Percentiles rank a stretch among this genome's conserved stretches.
phyloP scores from a whole-genome alignment of 2,888 invertebrate genomes.

The Tipula vernalis region DNA sequence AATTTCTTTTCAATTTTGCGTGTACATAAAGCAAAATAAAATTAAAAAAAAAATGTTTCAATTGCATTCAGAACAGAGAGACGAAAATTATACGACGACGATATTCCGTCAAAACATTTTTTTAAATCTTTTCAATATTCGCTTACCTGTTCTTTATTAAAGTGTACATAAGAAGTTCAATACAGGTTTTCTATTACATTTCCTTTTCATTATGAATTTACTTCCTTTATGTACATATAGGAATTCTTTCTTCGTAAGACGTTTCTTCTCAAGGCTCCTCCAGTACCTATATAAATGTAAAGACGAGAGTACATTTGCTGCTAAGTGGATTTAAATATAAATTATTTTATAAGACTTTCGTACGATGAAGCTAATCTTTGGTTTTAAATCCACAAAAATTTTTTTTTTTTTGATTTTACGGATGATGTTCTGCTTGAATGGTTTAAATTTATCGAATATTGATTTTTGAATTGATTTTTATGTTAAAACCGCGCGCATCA shows the following conservation, averaged over 20 bases:
- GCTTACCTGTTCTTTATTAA: not conserved
- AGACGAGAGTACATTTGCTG: not conserved
- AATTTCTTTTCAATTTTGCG: not conserved
- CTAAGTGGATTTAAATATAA: not conserved
- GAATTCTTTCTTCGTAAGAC: not conserved
- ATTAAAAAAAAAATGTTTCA: not conserved
- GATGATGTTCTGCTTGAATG: not conserved
- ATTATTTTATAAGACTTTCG: not conserved
- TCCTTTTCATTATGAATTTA: not conserved
- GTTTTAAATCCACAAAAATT: not conserved
- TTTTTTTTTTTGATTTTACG: not conserved
- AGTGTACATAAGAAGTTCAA: not conserved
- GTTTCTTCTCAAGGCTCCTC: not conserved
- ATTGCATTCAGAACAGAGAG: not conserved
- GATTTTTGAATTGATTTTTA: not conserved
- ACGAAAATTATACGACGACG: not conserved
- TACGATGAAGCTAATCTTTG: not conserved
- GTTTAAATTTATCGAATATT: not conserved
- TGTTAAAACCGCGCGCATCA: not conserved
- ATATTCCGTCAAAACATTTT: not conserved
- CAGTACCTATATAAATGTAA: not conserved
- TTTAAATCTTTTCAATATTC: not conserved
- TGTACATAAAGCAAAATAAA: not conserved
- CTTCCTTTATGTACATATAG: not conserved
- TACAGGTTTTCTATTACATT: slow-evolving; percentile 8